Evolutionary conservation across 2,113 vertebrate species (phyloP), one percentile per base, ranked within the genome.

Genomic region (Cyprinodon brontotheroides): DNA sequence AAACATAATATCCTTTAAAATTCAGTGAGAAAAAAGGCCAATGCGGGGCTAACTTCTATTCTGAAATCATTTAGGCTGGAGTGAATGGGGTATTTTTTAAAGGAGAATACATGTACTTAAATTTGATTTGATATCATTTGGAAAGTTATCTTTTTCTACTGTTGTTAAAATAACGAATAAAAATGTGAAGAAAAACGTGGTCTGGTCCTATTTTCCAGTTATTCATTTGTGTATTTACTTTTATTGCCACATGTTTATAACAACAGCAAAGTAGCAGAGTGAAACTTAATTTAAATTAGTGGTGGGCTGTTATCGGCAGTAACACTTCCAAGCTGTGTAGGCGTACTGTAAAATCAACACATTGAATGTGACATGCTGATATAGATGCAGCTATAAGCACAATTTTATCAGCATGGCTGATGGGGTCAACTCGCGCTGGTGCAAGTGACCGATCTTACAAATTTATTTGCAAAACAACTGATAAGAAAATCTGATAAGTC

Each of bases 361-460:
- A 74, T 83, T 80, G 59, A 87, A 74, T 75, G 81, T 87, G 88
- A 83, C 85, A 86, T 78, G 88, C 83, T 77, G 67, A 89, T 83
- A 86, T 61, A 47, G 70, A 83, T 80, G 77, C 75, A 75, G 78
- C 69, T 17, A 83, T 71, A 45, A 10, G 43, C 11, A 45, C 11
- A 7, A 45, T 11, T 45, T 11, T 45, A 11, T 29, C 29, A 29
- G 29, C 29, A 29, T 29, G 29, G 29, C 29, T 29, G 29, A 29
- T 29, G 29, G 29, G 29, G 29, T 29, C 29, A 29, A 29, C 29
- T 29, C 29, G 29, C 29, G 29, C 29, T 29, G 29, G 29, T 29
- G 29, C 29, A 45, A 45, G 9, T 10, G 11, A 45, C 43, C 9
- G 2, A 45, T 11, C 9, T 11, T 10, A 45, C 2, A 45, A 41